These are phyloP conservation scores for Phengaris arion DNA, from an alignment of 2,888 invertebrate genomes.

Conservation along the genomic window DNA sequence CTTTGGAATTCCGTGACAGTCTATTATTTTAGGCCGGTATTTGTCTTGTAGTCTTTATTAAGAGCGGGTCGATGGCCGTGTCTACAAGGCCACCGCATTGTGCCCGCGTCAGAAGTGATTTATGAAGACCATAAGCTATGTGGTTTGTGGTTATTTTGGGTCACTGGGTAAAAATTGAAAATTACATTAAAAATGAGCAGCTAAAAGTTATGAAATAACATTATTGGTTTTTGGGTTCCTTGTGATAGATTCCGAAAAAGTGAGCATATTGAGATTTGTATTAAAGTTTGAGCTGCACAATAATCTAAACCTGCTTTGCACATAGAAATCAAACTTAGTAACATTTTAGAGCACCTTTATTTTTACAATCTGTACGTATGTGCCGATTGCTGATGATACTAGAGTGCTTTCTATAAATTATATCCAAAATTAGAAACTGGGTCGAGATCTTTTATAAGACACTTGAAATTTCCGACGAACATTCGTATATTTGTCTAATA, in stretches of 20 bases:
- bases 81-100: constrained; percentile 61
- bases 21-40: constrained; percentile 41
- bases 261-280: too few relatives aligned
- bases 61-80: constrained; percentile 52
- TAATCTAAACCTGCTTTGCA: too few relatives aligned
- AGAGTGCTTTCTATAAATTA: not conserved
- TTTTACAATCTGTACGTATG: too few relatives aligned
- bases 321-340: too few relatives aligned
- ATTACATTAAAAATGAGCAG: too few relatives aligned
- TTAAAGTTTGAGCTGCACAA: too few relatives aligned
- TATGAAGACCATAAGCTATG: constrained; percentile 23
- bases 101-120: constrained; percentile 42
- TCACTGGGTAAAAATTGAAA: constrained; percentile 8
- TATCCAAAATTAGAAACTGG: not conserved
- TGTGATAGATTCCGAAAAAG: too few relatives aligned
- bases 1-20: constrained; percentile 36
- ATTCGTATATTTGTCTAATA: not conserved
- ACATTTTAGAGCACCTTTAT: too few relatives aligned
- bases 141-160: constrained; percentile 31
- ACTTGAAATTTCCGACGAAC: not conserved
- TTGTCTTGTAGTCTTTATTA: constrained; percentile 51
- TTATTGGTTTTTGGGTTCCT: too few relatives aligned
- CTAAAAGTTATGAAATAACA: not conserved
- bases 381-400: not conserved
- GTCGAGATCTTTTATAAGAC: not conserved